Evolutionary conservation across 2,888 invertebrate species (phyloP).

Genomic region (Phragmatobia fuliginosa): DNA sequence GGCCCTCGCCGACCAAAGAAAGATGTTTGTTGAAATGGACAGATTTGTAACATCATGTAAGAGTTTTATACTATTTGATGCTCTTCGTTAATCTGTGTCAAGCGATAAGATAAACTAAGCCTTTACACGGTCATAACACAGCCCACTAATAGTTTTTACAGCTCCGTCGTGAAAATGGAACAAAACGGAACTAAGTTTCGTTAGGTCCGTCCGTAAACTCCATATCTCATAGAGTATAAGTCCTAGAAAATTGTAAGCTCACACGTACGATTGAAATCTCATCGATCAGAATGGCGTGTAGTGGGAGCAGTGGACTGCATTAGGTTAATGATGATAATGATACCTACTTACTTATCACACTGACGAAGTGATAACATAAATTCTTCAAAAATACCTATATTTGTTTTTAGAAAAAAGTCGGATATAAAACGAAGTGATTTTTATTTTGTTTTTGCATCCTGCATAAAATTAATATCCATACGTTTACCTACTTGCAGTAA

Average conservation of each 20-base stretch:
- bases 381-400: no score
- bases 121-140: neutral
- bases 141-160: neutral
- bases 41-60: constrained; percentile 89
- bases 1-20: constrained; percentile 88
- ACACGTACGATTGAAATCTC: no score
- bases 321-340: no score
- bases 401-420: neutral
- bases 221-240: no score
- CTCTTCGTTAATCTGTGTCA: neutral
- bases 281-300: no score
- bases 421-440: neutral
- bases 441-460: neutral
- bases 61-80: constrained; percentile 44
- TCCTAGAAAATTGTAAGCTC: no score
- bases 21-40: constrained; percentile 91
- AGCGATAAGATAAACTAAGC: neutral
- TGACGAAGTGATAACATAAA: no score
- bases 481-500: constrained; percentile 79
- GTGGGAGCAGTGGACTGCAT: no score
- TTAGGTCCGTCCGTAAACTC: no score
- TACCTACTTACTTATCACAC: no score
- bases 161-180: no score
- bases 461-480: neutral
- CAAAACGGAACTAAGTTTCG: no score